phyloP scores from a whole-genome alignment of 2,888 invertebrate species.

The Pegoplata infirma region DNA sequence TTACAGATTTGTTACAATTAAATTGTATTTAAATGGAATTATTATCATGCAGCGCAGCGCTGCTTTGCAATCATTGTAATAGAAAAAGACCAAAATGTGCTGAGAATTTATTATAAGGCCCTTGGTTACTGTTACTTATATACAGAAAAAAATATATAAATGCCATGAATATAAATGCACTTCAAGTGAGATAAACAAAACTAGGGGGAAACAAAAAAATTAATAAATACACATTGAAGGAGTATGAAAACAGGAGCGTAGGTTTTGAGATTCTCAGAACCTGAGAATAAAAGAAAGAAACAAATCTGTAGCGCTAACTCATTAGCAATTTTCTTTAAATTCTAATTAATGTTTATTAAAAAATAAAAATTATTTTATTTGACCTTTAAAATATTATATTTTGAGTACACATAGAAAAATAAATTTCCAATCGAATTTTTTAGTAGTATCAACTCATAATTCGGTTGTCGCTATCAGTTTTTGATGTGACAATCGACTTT shows the following conservation, averaged over 20 bases:
- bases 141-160: not conserved
- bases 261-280: not conserved
- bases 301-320: too few species aligned
- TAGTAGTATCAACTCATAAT: too few species aligned
- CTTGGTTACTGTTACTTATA: not conserved
- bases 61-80: not conserved
- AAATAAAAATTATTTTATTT: too few species aligned
- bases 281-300: too few species aligned
- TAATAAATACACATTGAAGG: not conserved
- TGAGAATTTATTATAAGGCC: constrained; percentile 14
- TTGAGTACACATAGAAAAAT: too few species aligned
- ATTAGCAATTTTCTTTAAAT: too few species aligned
- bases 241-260: not conserved
- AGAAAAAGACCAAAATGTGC: constrained; percentile 14
- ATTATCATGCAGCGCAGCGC: not conserved
- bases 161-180: constrained; percentile 23
- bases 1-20: constrained; percentile 28
- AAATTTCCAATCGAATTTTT: too few species aligned
- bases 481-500: too few species aligned
- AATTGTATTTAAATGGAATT: constrained; percentile 19
- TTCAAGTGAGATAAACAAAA: constrained; percentile 26
- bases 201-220: not conserved
- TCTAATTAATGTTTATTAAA: too few species aligned
- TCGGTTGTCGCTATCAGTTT: too few species aligned
- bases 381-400: too few species aligned